A percentile compares a stretch with the other conserved stretches of the same genome.
phyloP scores from a whole-genome alignment of 2,888 invertebrate genomes.

The Diadegma fenestrale region DNA sequence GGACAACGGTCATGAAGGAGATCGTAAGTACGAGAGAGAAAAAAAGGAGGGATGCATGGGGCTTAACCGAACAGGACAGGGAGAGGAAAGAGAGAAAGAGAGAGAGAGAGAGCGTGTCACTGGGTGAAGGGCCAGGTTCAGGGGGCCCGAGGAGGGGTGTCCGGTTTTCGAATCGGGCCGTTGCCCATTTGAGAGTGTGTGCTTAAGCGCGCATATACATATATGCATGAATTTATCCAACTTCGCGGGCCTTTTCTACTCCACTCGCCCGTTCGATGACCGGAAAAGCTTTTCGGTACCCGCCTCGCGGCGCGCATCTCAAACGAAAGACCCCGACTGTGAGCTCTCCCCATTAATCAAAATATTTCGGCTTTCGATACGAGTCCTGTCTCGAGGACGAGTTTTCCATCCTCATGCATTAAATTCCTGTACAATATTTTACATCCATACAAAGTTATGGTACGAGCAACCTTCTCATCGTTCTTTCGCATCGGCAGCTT shows the following conservation, averaged over 20 bases:
- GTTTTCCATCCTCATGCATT: slow-evolving; percentile 54
- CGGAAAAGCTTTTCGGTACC: slow-evolving; percentile 71
- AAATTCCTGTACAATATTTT: slow-evolving; percentile 40
- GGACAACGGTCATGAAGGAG: slow-evolving; percentile 48
- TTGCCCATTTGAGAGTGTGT: slow-evolving; percentile 65
- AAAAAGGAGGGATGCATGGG: background rate
- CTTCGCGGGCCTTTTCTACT: slow-evolving; percentile 40
- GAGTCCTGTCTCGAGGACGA: slow-evolving; percentile 56
- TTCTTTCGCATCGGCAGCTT: slow-evolving; percentile 43
- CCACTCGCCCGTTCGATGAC: slow-evolving; percentile 66
- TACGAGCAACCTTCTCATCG: slow-evolving; percentile 46
- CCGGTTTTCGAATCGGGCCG: slow-evolving; percentile 78
- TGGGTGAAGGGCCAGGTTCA: slow-evolving; percentile 47
- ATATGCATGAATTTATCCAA: slow-evolving; percentile 56
- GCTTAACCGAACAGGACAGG: slow-evolving; percentile 18
- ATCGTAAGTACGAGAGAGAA: slow-evolving; percentile 3
- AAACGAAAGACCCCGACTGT: slow-evolving; percentile 51
- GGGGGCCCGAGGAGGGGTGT: slow-evolving; percentile 69
- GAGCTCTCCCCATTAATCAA: slow-evolving; percentile 73
- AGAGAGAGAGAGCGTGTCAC: slow-evolving; percentile 23
- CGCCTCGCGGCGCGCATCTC: slow-evolving; percentile 2
- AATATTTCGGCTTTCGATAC: slow-evolving; percentile 73
- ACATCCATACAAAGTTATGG: slow-evolving; percentile 22
- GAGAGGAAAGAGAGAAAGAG: slow-evolving; percentile 30
- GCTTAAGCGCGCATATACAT: slow-evolving; percentile 26